phyloP scores from a whole-genome alignment of 2,888 invertebrate genomes.

The Brenthis ino region DNA sequence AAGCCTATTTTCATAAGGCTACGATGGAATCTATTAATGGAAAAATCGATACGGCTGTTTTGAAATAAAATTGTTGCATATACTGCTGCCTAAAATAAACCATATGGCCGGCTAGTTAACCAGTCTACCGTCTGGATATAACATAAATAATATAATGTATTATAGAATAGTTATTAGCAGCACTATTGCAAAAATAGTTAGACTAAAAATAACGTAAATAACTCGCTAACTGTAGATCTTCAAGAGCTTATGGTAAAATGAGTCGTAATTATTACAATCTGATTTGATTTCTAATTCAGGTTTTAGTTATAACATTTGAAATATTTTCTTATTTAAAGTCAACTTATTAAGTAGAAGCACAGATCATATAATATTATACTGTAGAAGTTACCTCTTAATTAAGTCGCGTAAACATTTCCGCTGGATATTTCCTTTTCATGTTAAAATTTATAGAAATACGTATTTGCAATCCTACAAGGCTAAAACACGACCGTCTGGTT shows the following conservation, averaged over 20 bases:
- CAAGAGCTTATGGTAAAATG: too few relatives aligned
- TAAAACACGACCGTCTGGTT: conserved; percentile 36
- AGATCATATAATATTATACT: too few relatives aligned
- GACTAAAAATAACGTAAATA: too few relatives aligned
- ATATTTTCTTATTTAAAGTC: not conserved
- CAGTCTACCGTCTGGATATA: conserved; percentile 21
- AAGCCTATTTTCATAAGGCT: not conserved
- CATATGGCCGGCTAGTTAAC: conserved; percentile 35
- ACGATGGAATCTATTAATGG: conserved; percentile 32
- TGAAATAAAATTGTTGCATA: conserved; percentile 37
- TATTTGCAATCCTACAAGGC: conserved; percentile 37
- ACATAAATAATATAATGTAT: conserved; percentile 13
- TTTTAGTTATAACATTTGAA: too few relatives aligned
- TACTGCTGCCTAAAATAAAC: conserved; percentile 41
- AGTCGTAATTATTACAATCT: too few relatives aligned
- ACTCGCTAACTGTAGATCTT: too few relatives aligned
- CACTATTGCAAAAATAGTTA: too few relatives aligned
- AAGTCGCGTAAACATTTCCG: too few relatives aligned
- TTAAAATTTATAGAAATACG: conserved; percentile 27
- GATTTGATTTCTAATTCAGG: too few relatives aligned
- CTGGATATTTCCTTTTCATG: conserved; percentile 26
- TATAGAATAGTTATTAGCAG: not conserved
- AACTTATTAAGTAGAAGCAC: not conserved
- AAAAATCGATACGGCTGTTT: conserved; percentile 41
- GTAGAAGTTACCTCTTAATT: not conserved